phyloP scores from a whole-genome alignment of 2,113 vertebrate species.

The Leiothrix lutea region DNA sequence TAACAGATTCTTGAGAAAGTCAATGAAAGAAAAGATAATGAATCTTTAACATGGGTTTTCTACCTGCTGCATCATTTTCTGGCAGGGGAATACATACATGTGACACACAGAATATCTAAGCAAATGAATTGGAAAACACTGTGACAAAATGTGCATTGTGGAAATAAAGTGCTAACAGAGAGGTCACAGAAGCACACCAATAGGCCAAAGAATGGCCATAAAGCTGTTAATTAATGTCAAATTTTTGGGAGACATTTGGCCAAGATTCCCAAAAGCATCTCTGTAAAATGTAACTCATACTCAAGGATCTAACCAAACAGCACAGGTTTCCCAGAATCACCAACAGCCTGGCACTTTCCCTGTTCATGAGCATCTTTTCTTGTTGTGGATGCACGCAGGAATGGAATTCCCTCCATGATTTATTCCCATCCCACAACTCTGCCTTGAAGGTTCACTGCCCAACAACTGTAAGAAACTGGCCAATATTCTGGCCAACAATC shows the following conservation, averaged over 20 bases:
- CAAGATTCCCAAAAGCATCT: not conserved
- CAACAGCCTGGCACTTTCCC: not conserved
- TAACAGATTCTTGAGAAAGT: not conserved
- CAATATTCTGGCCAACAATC: not conserved
- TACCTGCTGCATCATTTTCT: not conserved
- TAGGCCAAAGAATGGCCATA: not conserved
- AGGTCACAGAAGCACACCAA: not conserved
- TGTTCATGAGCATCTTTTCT: not conserved
- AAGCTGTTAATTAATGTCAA: not conserved
- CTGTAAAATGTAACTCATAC: not conserved
- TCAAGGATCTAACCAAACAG: not conserved
- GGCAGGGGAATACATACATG: not conserved
- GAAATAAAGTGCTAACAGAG: not conserved
- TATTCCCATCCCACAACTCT: not conserved
- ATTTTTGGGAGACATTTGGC: not conserved
- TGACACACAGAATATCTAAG: not conserved
- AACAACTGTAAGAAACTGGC: not conserved
- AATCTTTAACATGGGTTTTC: not conserved
- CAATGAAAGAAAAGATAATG: not conserved
- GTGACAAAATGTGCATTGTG: not conserved
- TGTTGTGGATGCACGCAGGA: not conserved
- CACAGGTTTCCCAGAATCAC: not conserved
- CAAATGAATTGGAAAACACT: not conserved
- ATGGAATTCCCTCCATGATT: not conserved
- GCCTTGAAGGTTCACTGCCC: not conserved